These are phyloP conservation scores for Lampris incognitus DNA, from an alignment of 2,113 vertebrate genomes.

Conservation along the genomic window DNA sequence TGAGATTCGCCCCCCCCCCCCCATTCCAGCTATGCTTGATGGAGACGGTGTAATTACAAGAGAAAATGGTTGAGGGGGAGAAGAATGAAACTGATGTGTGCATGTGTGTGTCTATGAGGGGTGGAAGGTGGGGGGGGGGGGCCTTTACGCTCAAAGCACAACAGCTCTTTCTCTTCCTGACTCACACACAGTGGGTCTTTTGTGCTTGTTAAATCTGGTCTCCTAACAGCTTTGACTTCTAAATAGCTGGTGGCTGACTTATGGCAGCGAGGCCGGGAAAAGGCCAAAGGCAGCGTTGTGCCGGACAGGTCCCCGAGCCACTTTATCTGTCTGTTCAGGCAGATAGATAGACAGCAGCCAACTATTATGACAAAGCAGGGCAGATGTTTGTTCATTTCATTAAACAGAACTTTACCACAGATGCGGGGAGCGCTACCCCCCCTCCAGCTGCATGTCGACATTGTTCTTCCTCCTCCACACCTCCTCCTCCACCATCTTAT, in stretches of 20 bases:
- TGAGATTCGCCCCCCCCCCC: constrained; percentile 70
- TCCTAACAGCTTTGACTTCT: constrained; percentile 60
- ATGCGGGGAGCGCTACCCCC: constrained; percentile 12
- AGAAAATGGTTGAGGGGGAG: neutral
- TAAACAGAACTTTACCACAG: constrained; percentile 17
- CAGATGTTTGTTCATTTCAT: constrained; percentile 19
- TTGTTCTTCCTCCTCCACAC: neutral
- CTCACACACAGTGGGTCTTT: constrained; percentile 50
- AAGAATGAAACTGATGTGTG: constrained; percentile 44
- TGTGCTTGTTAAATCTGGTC: constrained; percentile 70
- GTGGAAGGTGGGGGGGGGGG: constrained; percentile 8
- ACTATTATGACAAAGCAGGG: constrained; percentile 32
- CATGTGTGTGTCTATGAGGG: no score
- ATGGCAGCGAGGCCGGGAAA: constrained; percentile 27
- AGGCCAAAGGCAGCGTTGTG: constrained; percentile 20
- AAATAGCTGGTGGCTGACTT: constrained; percentile 59
- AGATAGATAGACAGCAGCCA: constrained; percentile 15
- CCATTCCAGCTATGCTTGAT: constrained; percentile 75
- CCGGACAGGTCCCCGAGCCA: constrained; percentile 34
- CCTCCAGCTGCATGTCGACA: neutral
- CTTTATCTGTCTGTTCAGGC: constrained; percentile 33
- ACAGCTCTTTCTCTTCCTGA: constrained; percentile 19
- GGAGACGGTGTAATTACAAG: constrained; percentile 78
- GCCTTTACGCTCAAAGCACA: constrained; percentile 33
- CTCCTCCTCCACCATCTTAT: no score